Base-by-base conservation (phyloP, 64 coral and sea anemone species). In the Dendrophyllia cribrosa region DNA sequence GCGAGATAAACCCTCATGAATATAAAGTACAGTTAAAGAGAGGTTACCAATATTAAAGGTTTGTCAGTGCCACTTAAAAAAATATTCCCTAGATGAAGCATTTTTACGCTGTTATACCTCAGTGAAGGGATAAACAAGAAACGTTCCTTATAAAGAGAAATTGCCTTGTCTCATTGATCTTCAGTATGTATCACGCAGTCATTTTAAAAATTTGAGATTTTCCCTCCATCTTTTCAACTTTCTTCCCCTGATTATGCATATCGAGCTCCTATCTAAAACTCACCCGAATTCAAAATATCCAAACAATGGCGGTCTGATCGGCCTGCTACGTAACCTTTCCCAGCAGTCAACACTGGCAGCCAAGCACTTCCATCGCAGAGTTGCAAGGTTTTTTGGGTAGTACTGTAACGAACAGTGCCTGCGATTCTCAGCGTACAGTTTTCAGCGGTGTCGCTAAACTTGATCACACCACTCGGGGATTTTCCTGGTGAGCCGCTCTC, bases 221-320 rank as follows among this genome's bases (percentile, higher is more conserved):
- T 55, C 34, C 34, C 34, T 34, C 22, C 11, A 15, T 59, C 7
- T 59, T 0, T n/a, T 60, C 25, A 12, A 3, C 19, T 8, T 23
- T 58, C 0, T 25, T 66, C 46, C 24, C 9, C 14, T 61, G 50
- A 11, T 25, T 1, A 14, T 52, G 53, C 59, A n/a, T 24, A 51
- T 15, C n/a, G n/a, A 17, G 0, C 5, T 19, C 64, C 5, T 3
- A 21, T 6, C 22, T 68, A 7, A 48, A 26, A 64, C 74, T 65
- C 60, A 91, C 93, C 93, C 74, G 82, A 86, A 26, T 95, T 86
- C 16, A 95, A 61, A 69, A 95, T 95, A 67, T 95, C 93, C 64
- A 76, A 48, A 46, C 93, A 95, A 7, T 85, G 51, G 5, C 26
- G 64, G 5, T 81, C 93, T 48, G 93, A 88, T 2, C 6, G 66